Base-by-base conservation (phyloP, 2,113 vertebrate genomes). In the Orthonyx spaldingii region DNA sequence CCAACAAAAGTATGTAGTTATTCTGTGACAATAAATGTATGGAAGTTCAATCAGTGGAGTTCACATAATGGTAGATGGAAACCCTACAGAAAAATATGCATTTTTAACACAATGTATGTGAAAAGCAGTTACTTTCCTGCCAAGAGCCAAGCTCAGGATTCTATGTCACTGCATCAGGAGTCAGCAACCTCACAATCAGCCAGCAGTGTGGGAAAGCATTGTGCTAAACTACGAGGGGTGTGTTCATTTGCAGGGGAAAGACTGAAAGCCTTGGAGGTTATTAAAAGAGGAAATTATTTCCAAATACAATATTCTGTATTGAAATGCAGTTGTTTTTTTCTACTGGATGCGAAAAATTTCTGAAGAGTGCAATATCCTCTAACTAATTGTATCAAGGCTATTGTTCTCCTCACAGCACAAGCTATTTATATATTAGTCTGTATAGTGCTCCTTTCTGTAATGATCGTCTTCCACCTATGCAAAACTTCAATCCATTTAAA, bases 201-300 rank as follows among this genome's bases (percentile, higher is more conserved):
- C 87, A 65, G 52, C 70, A 82, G 60, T 87, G 68, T 83, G 80
- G 88, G 53, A 85, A 93, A 95, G 52, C 77, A 75, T 91, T 97
- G 84, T 90, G 55, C 84, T 92, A 52, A 64, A 22, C 61, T 96
- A 50, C 76, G 85, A 96, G 87, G 87, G 88, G 94, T 92, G 71
- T 96, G 81, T 80, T 92, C 60, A 9, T 74, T 90, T 93, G 84
- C n/a, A 78, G 85, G 57, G 69, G 64, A 96, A 96, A 83, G 56
- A 83, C 82, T 83, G 60, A 92, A 95, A 89, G 69, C 66, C 84
- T 96, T 97, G 90, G 90, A 97, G 91, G 96, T 96, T 97, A 89
- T 92, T 89, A 87, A 93, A 97, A 74, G 30, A 53, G 80, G 82
- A 95, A 93, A 71, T 87, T 9, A 76, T 96, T 96, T 96, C 93